A percentile compares a stretch with the other conserved stretches of the same genome.
These are phyloP conservation scores for Gari tellinella DNA, from an alignment of 2,888 invertebrate genomes.

Conservation along the genomic window DNA sequence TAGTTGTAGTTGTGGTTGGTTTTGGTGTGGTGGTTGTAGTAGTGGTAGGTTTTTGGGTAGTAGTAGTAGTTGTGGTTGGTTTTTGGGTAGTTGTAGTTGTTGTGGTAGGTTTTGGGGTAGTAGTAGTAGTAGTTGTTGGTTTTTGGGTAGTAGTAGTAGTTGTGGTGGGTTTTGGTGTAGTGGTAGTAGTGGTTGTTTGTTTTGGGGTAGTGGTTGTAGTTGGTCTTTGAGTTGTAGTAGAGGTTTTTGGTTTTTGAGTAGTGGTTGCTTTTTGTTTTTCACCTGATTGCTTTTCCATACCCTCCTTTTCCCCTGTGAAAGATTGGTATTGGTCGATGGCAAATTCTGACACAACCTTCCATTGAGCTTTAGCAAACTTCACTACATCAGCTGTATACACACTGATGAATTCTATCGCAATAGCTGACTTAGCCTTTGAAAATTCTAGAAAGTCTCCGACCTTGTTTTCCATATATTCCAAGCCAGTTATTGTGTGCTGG, in stretches of 20 bases:
- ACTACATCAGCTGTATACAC: not conserved
- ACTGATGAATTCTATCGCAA: not conserved
- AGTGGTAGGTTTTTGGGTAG: constrained; percentile 25
- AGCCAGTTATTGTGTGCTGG: constrained; percentile 16
- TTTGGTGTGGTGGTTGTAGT: constrained; percentile 10
- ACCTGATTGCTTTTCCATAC: no score
- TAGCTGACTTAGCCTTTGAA: not conserved
- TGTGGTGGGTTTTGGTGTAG: constrained; percentile 21
- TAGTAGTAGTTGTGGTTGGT: constrained; percentile 23
- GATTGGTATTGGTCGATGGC: constrained; percentile 29
- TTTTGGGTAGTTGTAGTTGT: constrained; percentile 19
- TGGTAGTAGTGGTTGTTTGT: constrained; percentile 27
- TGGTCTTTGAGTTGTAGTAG: constrained; percentile 7
- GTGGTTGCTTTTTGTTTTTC: not conserved
- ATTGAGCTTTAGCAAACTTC: constrained; percentile 32
- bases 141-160: not conserved
- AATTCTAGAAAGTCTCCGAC: constrained; percentile 14
- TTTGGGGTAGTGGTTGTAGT: constrained; percentile 22
- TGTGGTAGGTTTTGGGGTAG: constrained; percentile 28
- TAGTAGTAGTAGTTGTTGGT: constrained; percentile 19
- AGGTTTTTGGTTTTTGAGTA: not conserved
- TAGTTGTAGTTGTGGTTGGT: constrained; percentile 23
- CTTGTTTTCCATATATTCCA: constrained; percentile 40
- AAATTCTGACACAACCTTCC: constrained; percentile 25
- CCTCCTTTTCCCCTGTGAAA: constrained; percentile 41